These are phyloP conservation scores for Scaptodrosophila lebanonensis DNA, from an alignment of 1,140 invertebrate genomes.

Conservation along the genomic window DNA sequence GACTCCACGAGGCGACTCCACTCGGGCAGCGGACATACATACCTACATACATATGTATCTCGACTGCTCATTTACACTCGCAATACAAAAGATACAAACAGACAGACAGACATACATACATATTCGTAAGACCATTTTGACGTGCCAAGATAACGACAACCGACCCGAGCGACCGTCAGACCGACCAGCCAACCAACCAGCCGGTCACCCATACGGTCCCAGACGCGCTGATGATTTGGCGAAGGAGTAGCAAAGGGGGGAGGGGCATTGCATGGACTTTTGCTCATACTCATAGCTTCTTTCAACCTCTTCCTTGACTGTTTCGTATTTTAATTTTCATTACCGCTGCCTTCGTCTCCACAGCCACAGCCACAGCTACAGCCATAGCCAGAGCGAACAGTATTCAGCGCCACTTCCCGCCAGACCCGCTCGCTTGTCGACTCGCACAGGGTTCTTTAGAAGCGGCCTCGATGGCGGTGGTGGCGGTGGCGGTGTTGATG, in stretches of 20 bases:
- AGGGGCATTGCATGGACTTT: slow-evolving; percentile 19
- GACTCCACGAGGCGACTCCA: background rate
- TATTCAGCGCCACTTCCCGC: background rate
- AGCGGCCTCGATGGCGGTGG: slow-evolving; percentile 40
- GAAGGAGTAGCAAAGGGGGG: background rate
- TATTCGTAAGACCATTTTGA: slow-evolving; percentile 76
- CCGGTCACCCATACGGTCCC: background rate
- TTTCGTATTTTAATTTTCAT: slow-evolving; percentile 75
- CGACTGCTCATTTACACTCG: slow-evolving; percentile 73
- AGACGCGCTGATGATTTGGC: background rate
- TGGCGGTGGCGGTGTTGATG: slow-evolving; percentile 4
- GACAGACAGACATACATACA: no score
- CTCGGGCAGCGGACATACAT: background rate
- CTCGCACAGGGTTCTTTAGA: slow-evolving; percentile 66
- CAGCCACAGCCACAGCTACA: no score
- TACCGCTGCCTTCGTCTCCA: slow-evolving; percentile 51
- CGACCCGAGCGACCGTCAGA: slow-evolving; percentile 54
- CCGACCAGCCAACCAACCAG: slow-evolving; percentile 15
- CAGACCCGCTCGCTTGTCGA: background rate
- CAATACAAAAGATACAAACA: slow-evolving; percentile 76
- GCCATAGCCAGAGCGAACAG: no score
- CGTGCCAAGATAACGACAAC: slow-evolving; percentile 77
- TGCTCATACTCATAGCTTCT: slow-evolving; percentile 63
- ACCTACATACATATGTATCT: slow-evolving; percentile 39
- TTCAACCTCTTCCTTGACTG: slow-evolving; percentile 58